Evolutionary conservation across 2,888 invertebrate genomes (phyloP), one percentile per base, ranked within the genome.

Genomic region (Elegia similella): DNA sequence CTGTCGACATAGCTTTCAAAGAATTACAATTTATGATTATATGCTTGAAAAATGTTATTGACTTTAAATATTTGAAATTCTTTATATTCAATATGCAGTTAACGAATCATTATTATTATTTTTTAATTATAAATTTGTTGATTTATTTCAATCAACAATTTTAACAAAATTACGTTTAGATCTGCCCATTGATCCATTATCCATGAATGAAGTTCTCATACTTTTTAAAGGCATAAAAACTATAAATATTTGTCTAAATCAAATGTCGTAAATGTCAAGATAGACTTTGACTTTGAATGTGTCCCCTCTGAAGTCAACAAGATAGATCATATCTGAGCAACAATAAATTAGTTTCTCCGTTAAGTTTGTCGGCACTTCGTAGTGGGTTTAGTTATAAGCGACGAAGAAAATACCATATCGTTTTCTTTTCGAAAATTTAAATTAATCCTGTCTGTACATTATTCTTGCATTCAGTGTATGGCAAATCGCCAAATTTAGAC

Each of bases 331-430:
- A 84, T 80, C 79, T 66, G 67, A 62, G 65, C 68, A 61, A 73
- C 82, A 77, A 85, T 78, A 84, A 82, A 84, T 83, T 78, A 77
- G 74, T 77, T 76, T 70, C 69, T 67, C 69, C 74, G 76, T 76
- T 77, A 80, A 78, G 71, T 77, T 79, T 61, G 68, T 66, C 69
- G 62, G 61, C 62, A 47, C 0, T 30, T 47, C 12, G 23, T 46
- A 23, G 6, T 15, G 30, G 47, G 47, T 29, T 46, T 29, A 15
- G 29, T n/a, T 47, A 30, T 29, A 30, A 47, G 15, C 30, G 64
- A 68, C 64, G 65, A 65, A 69, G 64, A 65, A 66, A 66, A 66
- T 13, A 10, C 13, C 46, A n/a, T 13, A 0, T n/a, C 1, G 13
- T 47, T 30, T 13, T 12, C n/a, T n/a, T 38, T 38, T 38, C n/a